These are phyloP conservation scores for Centruroides vittatus DNA, from an alignment of 1,140 invertebrate genomes.

Conservation along the genomic window DNA sequence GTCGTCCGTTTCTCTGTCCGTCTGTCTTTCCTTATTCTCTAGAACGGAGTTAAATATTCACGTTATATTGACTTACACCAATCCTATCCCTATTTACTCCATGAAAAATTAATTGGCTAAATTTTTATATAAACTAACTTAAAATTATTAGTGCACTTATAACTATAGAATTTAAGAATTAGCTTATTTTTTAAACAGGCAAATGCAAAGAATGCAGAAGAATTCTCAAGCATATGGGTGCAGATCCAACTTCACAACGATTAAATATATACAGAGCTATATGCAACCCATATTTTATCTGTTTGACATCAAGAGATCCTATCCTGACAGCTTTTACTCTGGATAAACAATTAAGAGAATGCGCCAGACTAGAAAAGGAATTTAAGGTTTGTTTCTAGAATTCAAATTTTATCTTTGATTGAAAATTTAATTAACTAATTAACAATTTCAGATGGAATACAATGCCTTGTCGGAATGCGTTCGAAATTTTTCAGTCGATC, in stretches of 20 bases:
- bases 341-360: conserved; percentile 35
- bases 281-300: conserved; percentile 48
- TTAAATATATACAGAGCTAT: conserved; percentile 43
- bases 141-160: no score
- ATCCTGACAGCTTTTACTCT: conserved; percentile 48
- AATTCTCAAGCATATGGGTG: conserved; percentile 29
- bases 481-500: conserved; percentile 44
- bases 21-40: no score
- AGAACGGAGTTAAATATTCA: no score
- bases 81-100: no score
- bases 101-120: no score
- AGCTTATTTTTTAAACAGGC: conserved; percentile 15
- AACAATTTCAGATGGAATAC: conserved; percentile 27
- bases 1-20: no score
- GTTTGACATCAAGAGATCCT: conserved; percentile 46
- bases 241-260: conserved; percentile 34
- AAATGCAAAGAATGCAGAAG: conserved; percentile 13
- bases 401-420: not conserved
- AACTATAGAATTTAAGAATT: not conserved
- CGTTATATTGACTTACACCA: no score
- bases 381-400: conserved; percentile 31
- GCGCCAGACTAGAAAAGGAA: conserved; percentile 36
- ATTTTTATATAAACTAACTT: no score
- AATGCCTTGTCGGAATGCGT: conserved; percentile 36
- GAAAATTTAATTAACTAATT: not conserved